Evolutionary conservation across 2,113 vertebrate genomes (phyloP), one percentile per base, ranked within the genome.

Genomic region (Rhodinocichla rosea): DNA sequence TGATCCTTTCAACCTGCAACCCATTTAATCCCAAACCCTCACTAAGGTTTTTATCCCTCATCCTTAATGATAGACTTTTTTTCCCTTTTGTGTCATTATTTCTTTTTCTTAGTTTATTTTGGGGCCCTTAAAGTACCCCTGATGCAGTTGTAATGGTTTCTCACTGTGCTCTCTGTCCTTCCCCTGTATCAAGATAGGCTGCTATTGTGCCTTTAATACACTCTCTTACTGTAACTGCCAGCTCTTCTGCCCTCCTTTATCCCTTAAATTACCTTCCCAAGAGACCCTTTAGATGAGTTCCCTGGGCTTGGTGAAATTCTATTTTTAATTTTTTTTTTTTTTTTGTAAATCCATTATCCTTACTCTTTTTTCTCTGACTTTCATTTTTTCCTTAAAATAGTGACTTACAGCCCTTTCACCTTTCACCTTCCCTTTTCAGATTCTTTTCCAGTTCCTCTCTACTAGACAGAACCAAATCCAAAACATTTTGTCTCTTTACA

Each of bases 81-180:
- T 40, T 7, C 13, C 75, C 52, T 87, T 92, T 93, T 95, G 24
- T 92, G 56, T 68, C 22, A 26, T 53, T 64, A 83, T 81, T 94
- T 78, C 74, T 81, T 80, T 78, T 67, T 17, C 35, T 91, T 81
- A 92, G 81, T 95, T 96, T 94, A 95, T 93, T 95, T 94, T 94
- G 0, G 0, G 92, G 49, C 57, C 45, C 74, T 93, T 89, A 56
- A 91, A 97, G 71, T 82, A 73, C 83, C 87, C 64, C 52, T 95
- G 89, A 95, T 95, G 87, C 83, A 95, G 81, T 83, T 57, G 60
- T 95, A 95, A 95, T 95, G 89, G 87, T 33, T 89, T 89, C 92
- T 96, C 21, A 79, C 87, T 89, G 89, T 94, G 80, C 80, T 94
- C 37, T 89, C 87, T 95, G 65, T 95, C 92, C 81, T 91, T 82